Base-by-base conservation (phyloP, 2,113 vertebrate genomes). In the Turnix velox region DNA sequence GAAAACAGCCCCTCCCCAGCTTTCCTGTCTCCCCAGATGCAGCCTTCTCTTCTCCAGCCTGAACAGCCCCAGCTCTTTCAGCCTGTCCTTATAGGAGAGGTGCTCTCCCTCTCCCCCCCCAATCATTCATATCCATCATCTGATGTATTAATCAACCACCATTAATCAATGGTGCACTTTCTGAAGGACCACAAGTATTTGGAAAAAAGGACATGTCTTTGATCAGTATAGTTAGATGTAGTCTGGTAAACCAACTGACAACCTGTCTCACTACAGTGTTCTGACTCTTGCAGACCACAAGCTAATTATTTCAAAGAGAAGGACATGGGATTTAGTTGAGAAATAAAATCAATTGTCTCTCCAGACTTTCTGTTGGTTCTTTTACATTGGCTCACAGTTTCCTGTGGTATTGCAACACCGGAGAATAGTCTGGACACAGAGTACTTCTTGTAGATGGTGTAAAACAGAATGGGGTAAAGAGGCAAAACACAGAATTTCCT, bases 241-340 rank as follows among this genome's bases (percentile, higher is more conserved):
- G 7, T 46, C 12, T 55, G 13, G 33, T 71, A n/a, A 58, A 66
- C 2, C 25, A 89, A 4, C 10, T 57, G 89, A 66, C n/a, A 71
- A 48, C 22, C 19, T 0, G 0, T 69, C 61, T 58, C 35, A 9
- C 33, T 87, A 23, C 57, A 59, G 9, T 0, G 0, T 46, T 39
- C 55, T 39, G 27, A 63, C 15, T 67, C 22, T 48, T 48, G 30
- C 52, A 72, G 18, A 42, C 15, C 24, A 45, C 27, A 45, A 33
- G 45, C 1, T 0, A 1, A 51, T 10, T 20, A 61, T 61, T 86
- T 80, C 77, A 18, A 27, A 59, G 51, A 40, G 8, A 69, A 14
- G 6, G 28, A 28, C 45, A 57, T 46, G 35, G 2, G 2, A 40
- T 71, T 80, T n/a, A 43, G 51, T 52, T 67, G 27, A 71, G 39